A percentile compares a stretch with the other conserved stretches of the same genome.
Evolutionary conservation across 2,113 vertebrate species (phyloP).

Genomic region (Hymenochirus boettgeri): DNA sequence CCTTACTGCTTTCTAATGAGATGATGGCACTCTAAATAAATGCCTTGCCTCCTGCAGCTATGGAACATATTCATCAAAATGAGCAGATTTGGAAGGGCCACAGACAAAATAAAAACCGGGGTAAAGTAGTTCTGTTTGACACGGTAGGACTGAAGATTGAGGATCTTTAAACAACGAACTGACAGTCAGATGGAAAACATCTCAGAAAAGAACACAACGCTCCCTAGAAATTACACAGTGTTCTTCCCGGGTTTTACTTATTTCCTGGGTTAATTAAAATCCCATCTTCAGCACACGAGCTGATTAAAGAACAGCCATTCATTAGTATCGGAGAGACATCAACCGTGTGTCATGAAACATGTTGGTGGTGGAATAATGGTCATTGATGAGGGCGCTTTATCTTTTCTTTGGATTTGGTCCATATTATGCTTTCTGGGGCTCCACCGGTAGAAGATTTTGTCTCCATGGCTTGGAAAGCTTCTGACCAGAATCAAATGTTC

Average conservation of each 20-base stretch:
- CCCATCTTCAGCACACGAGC: not conserved
- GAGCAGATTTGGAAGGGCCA: not conserved
- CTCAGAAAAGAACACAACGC: no score
- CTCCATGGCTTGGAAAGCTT: not conserved
- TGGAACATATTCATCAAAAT: not conserved
- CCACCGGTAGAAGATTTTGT: not conserved
- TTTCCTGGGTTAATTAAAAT: not conserved
- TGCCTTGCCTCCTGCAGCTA: not conserved
- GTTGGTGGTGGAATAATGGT: not conserved
- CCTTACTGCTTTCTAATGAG: no score
- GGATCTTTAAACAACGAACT: no score
- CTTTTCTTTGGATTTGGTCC: not conserved
- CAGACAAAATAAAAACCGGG: no score
- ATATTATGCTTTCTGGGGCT: not conserved
- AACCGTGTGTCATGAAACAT: not conserved
- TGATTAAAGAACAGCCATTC: not conserved
- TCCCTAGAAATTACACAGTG: not conserved
- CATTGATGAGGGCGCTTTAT: not conserved
- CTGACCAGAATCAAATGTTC: constrained; percentile 19
- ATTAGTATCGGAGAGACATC: not conserved
- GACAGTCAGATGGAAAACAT: not conserved
- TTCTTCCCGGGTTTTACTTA: not conserved
- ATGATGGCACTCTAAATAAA: no score
- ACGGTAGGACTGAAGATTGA: no score
- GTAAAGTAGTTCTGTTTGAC: no score